Conservation (phyloP, 2,797 vertebrate species). For the Phylloscopus collybita region DNA sequence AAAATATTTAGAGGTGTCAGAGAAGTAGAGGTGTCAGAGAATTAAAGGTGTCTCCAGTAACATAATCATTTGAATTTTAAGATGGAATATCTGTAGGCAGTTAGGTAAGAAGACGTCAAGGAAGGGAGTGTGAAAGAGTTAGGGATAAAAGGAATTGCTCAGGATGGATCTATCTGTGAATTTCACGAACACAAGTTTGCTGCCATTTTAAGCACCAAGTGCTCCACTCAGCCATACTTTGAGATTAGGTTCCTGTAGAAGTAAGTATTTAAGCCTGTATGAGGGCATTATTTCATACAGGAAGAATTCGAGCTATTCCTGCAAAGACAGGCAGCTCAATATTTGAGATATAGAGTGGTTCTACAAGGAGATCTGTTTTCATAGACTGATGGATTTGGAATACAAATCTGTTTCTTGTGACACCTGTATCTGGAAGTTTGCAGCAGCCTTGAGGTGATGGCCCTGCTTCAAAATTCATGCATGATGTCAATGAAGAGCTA, state of each 20-base stretch:
- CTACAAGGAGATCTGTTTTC: background rate
- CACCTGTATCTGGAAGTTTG: background rate
- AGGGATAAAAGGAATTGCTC: background rate
- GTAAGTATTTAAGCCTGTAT: background rate
- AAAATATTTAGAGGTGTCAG: background rate
- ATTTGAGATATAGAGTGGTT: background rate
- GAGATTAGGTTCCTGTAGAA: background rate
- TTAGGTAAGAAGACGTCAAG: background rate
- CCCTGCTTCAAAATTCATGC: background rate
- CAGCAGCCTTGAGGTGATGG: background rate
- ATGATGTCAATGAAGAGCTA: background rate
- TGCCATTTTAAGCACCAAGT: background rate
- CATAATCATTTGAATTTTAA: background rate
- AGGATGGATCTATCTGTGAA: background rate
- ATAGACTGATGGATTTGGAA: background rate
- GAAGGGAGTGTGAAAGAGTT: background rate
- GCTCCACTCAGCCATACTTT: background rate
- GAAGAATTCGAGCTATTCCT: background rate
- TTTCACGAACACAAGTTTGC: background rate
- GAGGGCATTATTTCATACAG: background rate
- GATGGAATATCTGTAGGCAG: background rate
- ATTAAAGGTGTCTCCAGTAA: background rate
- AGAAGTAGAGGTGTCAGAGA: background rate
- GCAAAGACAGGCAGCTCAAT: background rate
- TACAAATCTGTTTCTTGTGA: background rate